Conservation (phyloP, 2,888 invertebrate species). For the Acanthosoma haemorrhoidale region DNA sequence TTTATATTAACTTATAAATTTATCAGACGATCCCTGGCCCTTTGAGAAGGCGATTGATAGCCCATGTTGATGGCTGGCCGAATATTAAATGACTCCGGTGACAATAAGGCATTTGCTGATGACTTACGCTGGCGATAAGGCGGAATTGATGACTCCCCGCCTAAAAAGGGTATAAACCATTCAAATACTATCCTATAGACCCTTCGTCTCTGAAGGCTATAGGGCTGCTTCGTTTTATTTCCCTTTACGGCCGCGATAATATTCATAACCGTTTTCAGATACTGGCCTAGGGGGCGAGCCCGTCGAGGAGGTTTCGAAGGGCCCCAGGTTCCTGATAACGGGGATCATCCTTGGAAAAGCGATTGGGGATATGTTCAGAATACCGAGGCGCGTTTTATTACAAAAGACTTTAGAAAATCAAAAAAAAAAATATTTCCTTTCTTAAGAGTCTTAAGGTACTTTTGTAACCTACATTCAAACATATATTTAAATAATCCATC, state of each 20-base stretch:
- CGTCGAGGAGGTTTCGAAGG: neutral
- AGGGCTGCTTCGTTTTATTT: neutral
- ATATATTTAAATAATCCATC: no score
- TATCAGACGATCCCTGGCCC: no score
- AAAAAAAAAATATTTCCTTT: no score
- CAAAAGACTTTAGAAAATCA: no score
- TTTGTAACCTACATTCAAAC: no score
- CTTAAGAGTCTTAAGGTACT: no score
- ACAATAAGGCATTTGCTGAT: no score
- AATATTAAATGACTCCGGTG: no score
- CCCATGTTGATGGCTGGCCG: no score
- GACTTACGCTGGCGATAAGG: neutral
- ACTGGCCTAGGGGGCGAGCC: neutral
- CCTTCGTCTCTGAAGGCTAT: neutral
- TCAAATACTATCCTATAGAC: neutral
- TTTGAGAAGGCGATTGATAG: no score
- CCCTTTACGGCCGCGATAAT: neutral
- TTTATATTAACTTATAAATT: no score
- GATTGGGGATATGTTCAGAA: neutral
- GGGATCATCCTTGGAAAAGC: neutral
- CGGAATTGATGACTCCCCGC: neutral
- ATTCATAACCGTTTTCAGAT: constrained; percentile 8
- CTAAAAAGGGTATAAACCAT: constrained; percentile 2
- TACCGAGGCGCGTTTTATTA: no score
- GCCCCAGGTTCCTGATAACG: neutral